Evolutionary conservation across 2,113 vertebrate species (phyloP), one percentile per base, ranked within the genome.

Genomic region (Lepisosteus oculatus): DNA sequence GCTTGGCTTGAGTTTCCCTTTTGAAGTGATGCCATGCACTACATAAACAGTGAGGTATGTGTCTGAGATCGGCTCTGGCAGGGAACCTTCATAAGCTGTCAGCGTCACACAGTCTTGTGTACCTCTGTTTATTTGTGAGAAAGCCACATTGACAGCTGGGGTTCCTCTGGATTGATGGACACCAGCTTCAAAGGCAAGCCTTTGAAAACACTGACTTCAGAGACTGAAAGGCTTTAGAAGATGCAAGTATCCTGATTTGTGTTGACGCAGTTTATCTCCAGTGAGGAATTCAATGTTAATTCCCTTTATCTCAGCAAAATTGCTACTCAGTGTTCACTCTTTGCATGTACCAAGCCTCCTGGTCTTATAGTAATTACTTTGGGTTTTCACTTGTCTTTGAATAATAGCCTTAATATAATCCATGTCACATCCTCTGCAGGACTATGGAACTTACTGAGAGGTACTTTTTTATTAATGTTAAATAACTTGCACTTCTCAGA

Each of bases 61-160:
- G 66, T 68, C 11, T 12, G 47, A 68, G 45, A 51, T 17, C 47
- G n/a, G 14, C 45, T 55, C 66, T 41, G 56, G n/a, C 56, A 59
- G 56, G 56, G 56, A 12, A 59, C 56, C 13, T 12, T 59, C 13
- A 12, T 59, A 59, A n/a, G 56, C 56, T 59, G 56, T 59, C 56
- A 59, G n/a, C 11, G 3, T 59, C 56, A 59, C 13, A 8, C 56
- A 43, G 14, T 55, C 41, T n/a, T 29, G 8, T 45, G 9, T 47
- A 9, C 5, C 51, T 43, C 17, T 69, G 55, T 69, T 68, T 68
- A 43, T 67, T 67, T 72, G 71, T 43, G 55, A 55, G 66, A 61
- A 44, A 13, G 15, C 54, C 55, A 65, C 43, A 15, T 44, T 61
- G 64, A 67, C 57, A 55, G 55, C 65, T 17, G 3, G 3, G 11